Base-by-base conservation (phyloP, 2,113 vertebrate species). In the Hystrix cristata region DNA sequence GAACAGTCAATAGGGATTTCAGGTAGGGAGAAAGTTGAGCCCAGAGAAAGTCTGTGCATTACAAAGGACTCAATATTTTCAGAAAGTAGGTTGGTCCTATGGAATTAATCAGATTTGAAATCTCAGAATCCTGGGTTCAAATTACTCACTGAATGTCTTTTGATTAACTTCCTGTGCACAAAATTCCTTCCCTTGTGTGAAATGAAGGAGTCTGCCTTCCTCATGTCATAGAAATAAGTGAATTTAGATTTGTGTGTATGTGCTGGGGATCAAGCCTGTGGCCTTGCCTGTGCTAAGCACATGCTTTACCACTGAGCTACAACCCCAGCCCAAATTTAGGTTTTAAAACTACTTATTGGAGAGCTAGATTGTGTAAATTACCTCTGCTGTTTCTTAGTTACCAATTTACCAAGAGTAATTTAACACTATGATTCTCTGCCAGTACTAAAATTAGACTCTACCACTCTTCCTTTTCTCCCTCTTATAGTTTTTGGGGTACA, bases 401-500 rank as follows among this genome's bases (percentile, higher is more conserved):
- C 91, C 87, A 84, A n/a, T 96, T 97, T 97, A 96, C 94, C 88
- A 91, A 85, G 89, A 94, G 97, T 96, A 97, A 98, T 21, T 97
- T 96, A 94, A 97, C 92, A 93, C 96, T 85, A 76, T 78, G 90
- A 88, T 85, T 97, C 91, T 92, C 84, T 94, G 96, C 96, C 97
- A 97, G 55, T 80, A 79, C 97, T 98, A 97, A 98, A 97, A 95
- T 97, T 97, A 97, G 96, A 93, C 60, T 67, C 62, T 13, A 51
- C 84, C 48, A 88, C 84, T 90, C 84, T 95, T 97, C 78, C 74
- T 91, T 95, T 97, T 89, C 76, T 93, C 83, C 43, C 59, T 74
- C 60, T 81, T 96, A 89, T 87, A 90, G 91, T 96, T 98, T 93
- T 83, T 55, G 79, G 78, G 84, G 51, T 34, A 34, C 86, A 29